Base-by-base conservation (phyloP, 2,113 vertebrate species). In the Osmerus mordax region DNA sequence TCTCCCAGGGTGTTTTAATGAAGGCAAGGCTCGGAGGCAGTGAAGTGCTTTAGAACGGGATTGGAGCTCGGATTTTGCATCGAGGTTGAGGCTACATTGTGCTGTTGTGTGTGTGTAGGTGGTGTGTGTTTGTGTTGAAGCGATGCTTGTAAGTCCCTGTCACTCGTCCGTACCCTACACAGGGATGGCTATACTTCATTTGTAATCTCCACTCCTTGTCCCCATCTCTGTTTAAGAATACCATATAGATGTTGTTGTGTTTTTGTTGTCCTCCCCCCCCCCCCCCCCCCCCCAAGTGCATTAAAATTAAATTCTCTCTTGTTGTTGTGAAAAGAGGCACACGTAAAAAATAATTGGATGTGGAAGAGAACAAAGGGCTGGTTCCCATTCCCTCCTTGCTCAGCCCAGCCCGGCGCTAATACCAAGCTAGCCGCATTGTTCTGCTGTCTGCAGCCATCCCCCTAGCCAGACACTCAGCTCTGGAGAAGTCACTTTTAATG, bases 401-500 rank as follows among this genome's bases (percentile, higher is more conserved):
- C 88, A 88, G 90, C 90, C 89, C 83, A 90, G 88, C 87, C 84
- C 87, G 86, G 90, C 90, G 91, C 91, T 93, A 93, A 92, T 90
- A 90, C 91, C 83, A 84, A 87, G 86, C 87, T 85, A 87, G 91
- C 91, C 90, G 90, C 93, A 94, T 94, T 95, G 94, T 94, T 94
- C 93, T 93, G 92, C 93, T 93, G 94, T 95, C 95, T 96, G 94
- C 92, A 94, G 93, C 93, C 92, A 91, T 92, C 93, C 93, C 92
- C 92, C 93, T 91, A 94, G 93, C 94, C 94, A 95, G 94, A 94
- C 94, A 94, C 93, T 93, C 94, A 92, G 94, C 90, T 91, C 91
- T 85, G 90, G 92, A 94, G 93, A 94, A 95, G 94, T 95, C 94
- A 93, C 92, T 92, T 94, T 93, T 94, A 94, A 94, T 95, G 94